These are phyloP conservation scores for Bovichtus diacanthus DNA, from an alignment of 2,797 vertebrate species.

Conservation along the genomic window DNA sequence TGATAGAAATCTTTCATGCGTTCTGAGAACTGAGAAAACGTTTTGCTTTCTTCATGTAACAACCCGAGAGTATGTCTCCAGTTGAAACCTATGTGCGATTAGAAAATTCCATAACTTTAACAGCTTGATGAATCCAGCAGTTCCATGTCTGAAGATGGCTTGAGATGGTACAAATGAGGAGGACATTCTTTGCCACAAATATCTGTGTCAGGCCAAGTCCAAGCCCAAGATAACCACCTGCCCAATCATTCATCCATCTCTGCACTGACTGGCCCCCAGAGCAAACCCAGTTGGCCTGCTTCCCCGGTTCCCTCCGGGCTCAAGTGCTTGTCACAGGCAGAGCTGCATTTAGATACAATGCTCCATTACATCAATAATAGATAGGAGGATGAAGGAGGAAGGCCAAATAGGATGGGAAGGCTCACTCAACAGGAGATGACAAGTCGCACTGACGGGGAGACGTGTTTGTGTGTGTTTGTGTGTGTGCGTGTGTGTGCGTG, in stretches of 20 bases:
- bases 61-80: too few species aligned
- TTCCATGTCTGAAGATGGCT: constrained; percentile 8
- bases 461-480: constrained; percentile 18
- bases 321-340: constrained; percentile 74
- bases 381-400: constrained; percentile 71
- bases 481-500: constrained; percentile 20
- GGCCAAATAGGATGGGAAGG: constrained; percentile 78
- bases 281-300: constrained; percentile 65
- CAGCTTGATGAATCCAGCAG: background rate
- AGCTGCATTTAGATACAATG: constrained; percentile 81
- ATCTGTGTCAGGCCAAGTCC: constrained; percentile 60
- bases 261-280: constrained; percentile 37
- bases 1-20: too few species aligned
- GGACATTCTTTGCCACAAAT: constrained; percentile 24
- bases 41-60: background rate
- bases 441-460: constrained; percentile 57
- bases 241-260: constrained; percentile 58
- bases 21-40: constrained; percentile 2
- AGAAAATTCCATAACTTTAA: constrained; percentile 8
- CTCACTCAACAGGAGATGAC: constrained; percentile 80
- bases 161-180: constrained; percentile 20
- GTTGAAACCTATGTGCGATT: background rate
- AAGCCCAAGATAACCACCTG: constrained; percentile 68
- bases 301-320: constrained; percentile 66
- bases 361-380: constrained; percentile 85